Conservation (phyloP, 2,113 vertebrate genomes). For the Thunnus maccoyii region DNA sequence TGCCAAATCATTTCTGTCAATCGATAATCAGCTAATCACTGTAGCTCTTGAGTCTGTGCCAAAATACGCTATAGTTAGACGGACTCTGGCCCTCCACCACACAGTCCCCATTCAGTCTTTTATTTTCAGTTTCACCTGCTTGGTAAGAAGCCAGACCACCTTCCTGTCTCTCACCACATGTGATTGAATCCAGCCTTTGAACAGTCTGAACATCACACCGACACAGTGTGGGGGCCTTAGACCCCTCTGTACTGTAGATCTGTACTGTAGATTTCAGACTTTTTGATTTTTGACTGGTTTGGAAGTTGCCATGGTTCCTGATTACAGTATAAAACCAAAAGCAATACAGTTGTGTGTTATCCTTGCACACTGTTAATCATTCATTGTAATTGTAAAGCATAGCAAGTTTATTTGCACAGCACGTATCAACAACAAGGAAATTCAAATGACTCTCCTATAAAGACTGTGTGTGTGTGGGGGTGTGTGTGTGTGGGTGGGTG, state of each 20-base stretch:
- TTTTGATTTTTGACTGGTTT: neutral
- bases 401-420: neutral
- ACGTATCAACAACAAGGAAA: neutral
- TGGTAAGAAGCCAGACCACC: neutral
- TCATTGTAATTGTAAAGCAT: neutral
- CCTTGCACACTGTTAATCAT: conserved; percentile 11
- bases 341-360: conserved; percentile 17
- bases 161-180: neutral
- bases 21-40: too few relatives aligned
- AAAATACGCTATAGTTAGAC: neutral
- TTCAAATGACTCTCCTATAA: neutral
- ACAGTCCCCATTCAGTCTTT: too few relatives aligned
- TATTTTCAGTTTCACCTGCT: neutral
- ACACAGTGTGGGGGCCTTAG: too few relatives aligned
- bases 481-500: neutral
- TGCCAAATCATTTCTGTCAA: too few relatives aligned
- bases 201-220: neutral
- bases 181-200: neutral
- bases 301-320: neutral
- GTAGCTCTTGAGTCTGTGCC: too few relatives aligned
- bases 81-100: neutral
- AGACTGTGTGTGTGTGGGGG: neutral
- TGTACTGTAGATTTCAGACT: neutral
- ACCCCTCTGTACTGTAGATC: too few relatives aligned
- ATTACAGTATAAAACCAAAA: neutral